phyloP scores from a whole-genome alignment of 2,113 vertebrate genomes.

The Oriolus oriolus region DNA sequence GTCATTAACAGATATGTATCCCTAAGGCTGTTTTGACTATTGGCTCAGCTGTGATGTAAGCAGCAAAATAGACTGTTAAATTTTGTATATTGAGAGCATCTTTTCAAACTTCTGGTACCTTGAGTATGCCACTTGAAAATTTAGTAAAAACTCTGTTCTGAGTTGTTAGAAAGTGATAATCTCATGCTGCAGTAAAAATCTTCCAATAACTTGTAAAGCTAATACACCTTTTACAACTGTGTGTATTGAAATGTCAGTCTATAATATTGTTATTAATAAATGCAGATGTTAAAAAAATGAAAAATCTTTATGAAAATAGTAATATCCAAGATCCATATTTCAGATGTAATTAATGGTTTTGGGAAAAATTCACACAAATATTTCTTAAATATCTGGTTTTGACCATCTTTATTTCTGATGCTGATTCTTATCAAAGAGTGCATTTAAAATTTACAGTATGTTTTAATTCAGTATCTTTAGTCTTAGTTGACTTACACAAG shows the following conservation, averaged over 20 bases:
- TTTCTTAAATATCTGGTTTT: neutral
- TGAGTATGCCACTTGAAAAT: neutral
- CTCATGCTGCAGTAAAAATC: neutral
- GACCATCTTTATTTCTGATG: neutral
- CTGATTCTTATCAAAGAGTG: neutral
- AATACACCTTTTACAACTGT: neutral
- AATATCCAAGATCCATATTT: neutral
- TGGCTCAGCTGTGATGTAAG: neutral
- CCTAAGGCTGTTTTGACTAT: neutral
- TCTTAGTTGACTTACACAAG: neutral
- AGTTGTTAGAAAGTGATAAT: neutral
- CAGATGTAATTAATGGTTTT: neutral
- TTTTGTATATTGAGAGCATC: neutral
- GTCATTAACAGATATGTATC: constrained; percentile 11
- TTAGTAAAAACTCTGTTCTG: neutral
- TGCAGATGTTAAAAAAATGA: neutral
- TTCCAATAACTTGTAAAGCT: neutral
- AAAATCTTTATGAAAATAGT: neutral
- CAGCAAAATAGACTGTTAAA: neutral
- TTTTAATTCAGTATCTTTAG: neutral
- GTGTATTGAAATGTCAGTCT: neutral
- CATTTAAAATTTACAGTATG: neutral
- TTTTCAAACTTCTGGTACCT: neutral
- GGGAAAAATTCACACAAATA: neutral
- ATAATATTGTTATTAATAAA: neutral